These are phyloP conservation scores for Strix aluco DNA, from an alignment of 2,113 vertebrate species.

Conservation along the genomic window DNA sequence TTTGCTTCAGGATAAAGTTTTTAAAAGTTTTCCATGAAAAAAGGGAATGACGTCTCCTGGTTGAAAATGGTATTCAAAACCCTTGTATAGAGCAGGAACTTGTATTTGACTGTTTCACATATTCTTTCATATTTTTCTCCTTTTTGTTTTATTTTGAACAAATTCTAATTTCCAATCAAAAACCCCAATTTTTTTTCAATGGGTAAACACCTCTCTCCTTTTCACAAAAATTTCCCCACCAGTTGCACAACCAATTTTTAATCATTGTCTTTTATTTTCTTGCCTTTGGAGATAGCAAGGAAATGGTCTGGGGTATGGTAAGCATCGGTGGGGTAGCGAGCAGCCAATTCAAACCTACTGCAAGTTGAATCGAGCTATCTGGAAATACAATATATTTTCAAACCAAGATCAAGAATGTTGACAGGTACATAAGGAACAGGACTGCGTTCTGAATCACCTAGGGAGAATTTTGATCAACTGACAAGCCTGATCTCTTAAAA, in stretches of 20 bases:
- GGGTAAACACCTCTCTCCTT: neutral
- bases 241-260: neutral
- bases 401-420: neutral
- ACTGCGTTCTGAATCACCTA: neutral
- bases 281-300: neutral
- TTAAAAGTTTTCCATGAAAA: neutral
- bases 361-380: neutral
- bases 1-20: neutral
- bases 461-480: neutral
- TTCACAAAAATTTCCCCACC: neutral
- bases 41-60: neutral
- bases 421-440: neutral
- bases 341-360: neutral
- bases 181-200: neutral
- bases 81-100: neutral
- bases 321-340: neutral
- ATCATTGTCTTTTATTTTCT: neutral
- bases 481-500: neutral
- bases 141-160: neutral
- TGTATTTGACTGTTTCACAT: neutral
- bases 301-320: neutral
- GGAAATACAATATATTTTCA: neutral
- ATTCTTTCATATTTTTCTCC: neutral
- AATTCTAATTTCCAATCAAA: neutral
- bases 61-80: neutral